Evolutionary conservation across 2,888 invertebrate species (phyloP).

Genomic region (Drosophila anomelani): DNA sequence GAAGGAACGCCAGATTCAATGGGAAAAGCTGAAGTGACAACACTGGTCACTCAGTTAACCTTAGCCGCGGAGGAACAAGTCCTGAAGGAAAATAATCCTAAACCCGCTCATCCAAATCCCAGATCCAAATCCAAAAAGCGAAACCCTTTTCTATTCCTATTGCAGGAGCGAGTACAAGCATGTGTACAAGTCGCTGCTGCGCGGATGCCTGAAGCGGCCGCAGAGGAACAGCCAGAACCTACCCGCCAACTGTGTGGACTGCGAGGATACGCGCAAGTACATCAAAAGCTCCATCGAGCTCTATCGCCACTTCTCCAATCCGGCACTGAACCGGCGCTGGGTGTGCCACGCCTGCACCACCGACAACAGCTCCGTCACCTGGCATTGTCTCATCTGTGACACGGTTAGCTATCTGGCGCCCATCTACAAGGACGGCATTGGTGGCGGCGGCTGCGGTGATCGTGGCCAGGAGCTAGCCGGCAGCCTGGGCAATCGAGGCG

Average conservation of each 20-base stretch:
- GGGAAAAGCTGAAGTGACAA: conserved; percentile 3
- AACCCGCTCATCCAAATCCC: conserved; percentile 11
- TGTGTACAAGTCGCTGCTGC: conserved; percentile 84
- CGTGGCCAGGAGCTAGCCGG: conserved; percentile 33
- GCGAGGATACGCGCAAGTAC: conserved; percentile 84
- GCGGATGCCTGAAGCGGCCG: conserved; percentile 83
- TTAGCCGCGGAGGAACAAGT: conserved; percentile 17
- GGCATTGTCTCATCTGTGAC: conserved; percentile 85
- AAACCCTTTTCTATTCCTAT: conserved; percentile 37
- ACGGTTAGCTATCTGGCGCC: conserved; percentile 84
- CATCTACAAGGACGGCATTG: conserved; percentile 84
- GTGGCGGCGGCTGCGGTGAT: neutral
- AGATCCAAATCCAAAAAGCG: conserved; percentile 2
- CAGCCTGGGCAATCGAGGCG: conserved; percentile 26
- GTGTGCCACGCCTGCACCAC: conserved; percentile 84
- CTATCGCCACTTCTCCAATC: conserved; percentile 84
- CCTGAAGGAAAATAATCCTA: neutral
- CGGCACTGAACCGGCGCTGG: conserved; percentile 84
- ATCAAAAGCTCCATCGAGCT: conserved; percentile 83
- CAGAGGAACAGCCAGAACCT: conserved; percentile 83
- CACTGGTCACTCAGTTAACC: conserved; percentile 27
- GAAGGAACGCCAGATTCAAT: neutral
- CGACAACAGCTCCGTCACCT: conserved; percentile 85
- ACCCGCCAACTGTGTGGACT: conserved; percentile 83
- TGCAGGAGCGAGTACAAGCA: conserved; percentile 83